A percentile compares a stretch with the other conserved stretches of the same genome.
Evolutionary conservation across 2,113 vertebrate genomes (phyloP).

Genomic region (Nanorana parkeri): DNA sequence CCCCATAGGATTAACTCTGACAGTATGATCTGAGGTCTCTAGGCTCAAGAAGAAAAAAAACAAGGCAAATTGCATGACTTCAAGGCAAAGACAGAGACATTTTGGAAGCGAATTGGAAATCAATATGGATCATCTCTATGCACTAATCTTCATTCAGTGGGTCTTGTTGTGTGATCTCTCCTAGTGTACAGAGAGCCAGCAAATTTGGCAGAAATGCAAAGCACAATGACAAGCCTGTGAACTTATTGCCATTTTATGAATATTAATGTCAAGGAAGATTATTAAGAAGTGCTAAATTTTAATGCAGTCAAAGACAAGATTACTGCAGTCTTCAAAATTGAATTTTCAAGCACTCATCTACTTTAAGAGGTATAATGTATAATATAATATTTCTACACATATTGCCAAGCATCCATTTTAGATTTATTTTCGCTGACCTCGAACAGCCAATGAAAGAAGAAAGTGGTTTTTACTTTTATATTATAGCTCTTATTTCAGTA

Average conservation of each 20-base stretch:
- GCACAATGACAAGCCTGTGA: constrained; percentile 55
- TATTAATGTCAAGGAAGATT: constrained; percentile 61
- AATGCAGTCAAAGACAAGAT: constrained; percentile 58
- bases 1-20: constrained; percentile 67
- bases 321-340: constrained; percentile 56
- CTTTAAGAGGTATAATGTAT: constrained; percentile 35
- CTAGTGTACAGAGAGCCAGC: constrained; percentile 57
- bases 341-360: constrained; percentile 44
- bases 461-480: not conserved
- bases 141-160: constrained; percentile 65
- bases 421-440: constrained; percentile 39
- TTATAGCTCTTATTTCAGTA: not conserved
- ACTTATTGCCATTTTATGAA: constrained; percentile 63
- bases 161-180: constrained; percentile 69
- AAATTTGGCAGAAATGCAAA: constrained; percentile 59
- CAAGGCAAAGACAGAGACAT: constrained; percentile 70
- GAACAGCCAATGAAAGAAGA: not conserved
- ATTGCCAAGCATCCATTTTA: constrained; percentile 22
- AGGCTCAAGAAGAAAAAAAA: constrained; percentile 69
- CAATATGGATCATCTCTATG: constrained; percentile 72
- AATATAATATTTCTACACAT: constrained; percentile 30
- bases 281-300: constrained; percentile 59
- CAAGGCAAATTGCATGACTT: constrained; percentile 70
- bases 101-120: constrained; percentile 75
- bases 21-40: constrained; percentile 65